These are phyloP conservation scores for Hyperoplus immaculatus DNA, from an alignment of 2,797 vertebrate genomes.

Conservation along the genomic window DNA sequence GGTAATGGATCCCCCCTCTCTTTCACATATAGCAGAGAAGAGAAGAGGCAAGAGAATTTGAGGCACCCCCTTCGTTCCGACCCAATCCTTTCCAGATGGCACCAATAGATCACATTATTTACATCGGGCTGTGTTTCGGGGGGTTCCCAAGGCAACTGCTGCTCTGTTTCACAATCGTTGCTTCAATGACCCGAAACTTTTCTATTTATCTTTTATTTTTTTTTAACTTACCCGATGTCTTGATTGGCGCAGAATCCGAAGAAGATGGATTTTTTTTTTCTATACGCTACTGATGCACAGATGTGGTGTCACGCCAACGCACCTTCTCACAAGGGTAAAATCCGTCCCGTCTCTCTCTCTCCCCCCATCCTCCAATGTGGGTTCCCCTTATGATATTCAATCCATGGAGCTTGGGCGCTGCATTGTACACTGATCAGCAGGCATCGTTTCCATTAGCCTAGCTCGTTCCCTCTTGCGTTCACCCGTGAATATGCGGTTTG, in stretches of 20 bases:
- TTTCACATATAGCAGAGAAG: slow-evolving; percentile 52
- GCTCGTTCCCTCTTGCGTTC: slow-evolving; percentile 65
- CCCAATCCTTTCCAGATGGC: slow-evolving; percentile 95
- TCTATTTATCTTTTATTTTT: slow-evolving; percentile 7
- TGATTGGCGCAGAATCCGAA: slow-evolving; percentile 76
- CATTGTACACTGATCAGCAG: slow-evolving; percentile 81
- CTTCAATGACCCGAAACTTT: slow-evolving; percentile 69
- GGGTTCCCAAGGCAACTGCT: slow-evolving; percentile 87
- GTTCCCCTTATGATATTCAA: slow-evolving; percentile 75
- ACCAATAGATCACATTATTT: slow-evolving; percentile 92
- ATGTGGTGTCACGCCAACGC: slow-evolving; percentile 78
- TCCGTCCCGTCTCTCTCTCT: neutral
- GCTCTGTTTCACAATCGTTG: slow-evolving; percentile 79
- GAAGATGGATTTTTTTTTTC: slow-evolving; percentile 65
- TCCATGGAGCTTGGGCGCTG: slow-evolving; percentile 59
- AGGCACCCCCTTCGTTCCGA: slow-evolving; percentile 75
- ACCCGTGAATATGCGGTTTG: slow-evolving; percentile 73
- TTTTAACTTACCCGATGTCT: slow-evolving; percentile 43
- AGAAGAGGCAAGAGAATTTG: slow-evolving; percentile 68
- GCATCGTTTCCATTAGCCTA: slow-evolving; percentile 79
- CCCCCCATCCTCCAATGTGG: slow-evolving; percentile 51
- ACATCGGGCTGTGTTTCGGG: slow-evolving; percentile 87
- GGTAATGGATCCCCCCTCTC: slow-evolving; percentile 82
- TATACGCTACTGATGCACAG: slow-evolving; percentile 73
- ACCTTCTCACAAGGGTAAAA: slow-evolving; percentile 55